Evolutionary conservation across 2,888 invertebrate species (phyloP), one percentile per base, ranked within the genome.

Genomic region (Drosophila histrio): DNA sequence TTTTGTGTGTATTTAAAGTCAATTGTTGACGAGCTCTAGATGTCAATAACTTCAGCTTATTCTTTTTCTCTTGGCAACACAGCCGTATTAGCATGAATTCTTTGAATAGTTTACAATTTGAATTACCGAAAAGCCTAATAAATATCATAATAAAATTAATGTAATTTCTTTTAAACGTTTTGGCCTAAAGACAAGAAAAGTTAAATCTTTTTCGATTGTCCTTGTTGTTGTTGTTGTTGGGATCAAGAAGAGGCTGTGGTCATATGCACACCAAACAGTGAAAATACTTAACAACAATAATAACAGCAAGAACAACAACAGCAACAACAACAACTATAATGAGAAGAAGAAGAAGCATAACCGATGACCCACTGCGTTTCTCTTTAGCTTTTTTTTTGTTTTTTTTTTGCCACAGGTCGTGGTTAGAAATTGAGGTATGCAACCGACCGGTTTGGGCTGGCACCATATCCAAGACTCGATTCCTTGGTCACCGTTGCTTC

Each of bases 351-450:
- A 32, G 54, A 61, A 62, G 60, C 75, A 87, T 87, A 81, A 87
- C 87, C 89, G 87, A 90, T 89, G 89, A 89, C 88, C 86, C 89
- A 86, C 89, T 90, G 89, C 75, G 84, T 81, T 83, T 77, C 78
- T 77, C 73, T 78, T 87, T 78, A 70, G 52, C 65, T 75, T 60
- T 49, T 63, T 60, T 66, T 52, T 36, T 44, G n/a, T 60, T 61
- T 56, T 52, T 77, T 61, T 71, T 73, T 72, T 67, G 72, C 79
- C 70, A 81, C 87, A 87, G 87, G 87, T 83, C 87, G 87, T 87
- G 86, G 87, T 73, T 85, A 79, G 83, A 81, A 87, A 83, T 87
- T 82, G 88, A 85, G 82, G 88, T 84, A 85, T 77, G 83, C 83
- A 66, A 66, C 43, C 84, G 82, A 87, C 83, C 83, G 86, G 83